Evolutionary conservation across 2,797 vertebrate genomes (phyloP).

Genomic region (Nothura maculosa): DNA sequence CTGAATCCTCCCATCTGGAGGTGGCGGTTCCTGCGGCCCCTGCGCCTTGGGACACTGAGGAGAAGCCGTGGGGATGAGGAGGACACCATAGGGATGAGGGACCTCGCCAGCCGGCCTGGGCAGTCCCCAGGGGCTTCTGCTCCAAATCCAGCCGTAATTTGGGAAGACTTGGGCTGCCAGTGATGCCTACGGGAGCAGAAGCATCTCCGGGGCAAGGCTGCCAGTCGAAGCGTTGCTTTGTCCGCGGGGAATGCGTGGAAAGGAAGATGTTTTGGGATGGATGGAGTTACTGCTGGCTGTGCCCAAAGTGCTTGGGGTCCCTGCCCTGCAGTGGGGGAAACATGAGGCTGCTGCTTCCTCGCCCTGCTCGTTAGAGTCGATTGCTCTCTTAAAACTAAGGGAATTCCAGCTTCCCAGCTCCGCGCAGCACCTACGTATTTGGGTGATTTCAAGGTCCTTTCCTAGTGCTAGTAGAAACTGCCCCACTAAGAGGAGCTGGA

Average conservation of each 20-base stretch:
- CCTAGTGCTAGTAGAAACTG: not conserved
- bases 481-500: not conserved
- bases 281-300: not conserved
- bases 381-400: not conserved
- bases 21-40: not conserved
- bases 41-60: too few relatives aligned
- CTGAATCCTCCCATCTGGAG: rapidly evolving
- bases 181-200: not conserved
- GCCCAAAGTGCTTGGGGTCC: not conserved
- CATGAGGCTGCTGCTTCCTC: not conserved
- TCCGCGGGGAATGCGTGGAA: not conserved
- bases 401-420: not conserved
- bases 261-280: not conserved
- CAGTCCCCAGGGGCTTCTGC: not conserved
- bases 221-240: not conserved
- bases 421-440: not conserved
- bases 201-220: not conserved
- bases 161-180: rapidly evolving
- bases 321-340: not conserved
- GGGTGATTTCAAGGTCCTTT: not conserved
- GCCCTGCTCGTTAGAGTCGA: too few relatives aligned
- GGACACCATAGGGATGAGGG: not conserved
- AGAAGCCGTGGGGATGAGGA: not conserved
- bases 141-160: not conserved
- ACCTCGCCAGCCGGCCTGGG: not conserved